A percentile compares a stretch with the other conserved stretches of the same genome.
phyloP scores from a whole-genome alignment of 2,888 invertebrate species.

The Aspidiotus rigidus region DNA sequence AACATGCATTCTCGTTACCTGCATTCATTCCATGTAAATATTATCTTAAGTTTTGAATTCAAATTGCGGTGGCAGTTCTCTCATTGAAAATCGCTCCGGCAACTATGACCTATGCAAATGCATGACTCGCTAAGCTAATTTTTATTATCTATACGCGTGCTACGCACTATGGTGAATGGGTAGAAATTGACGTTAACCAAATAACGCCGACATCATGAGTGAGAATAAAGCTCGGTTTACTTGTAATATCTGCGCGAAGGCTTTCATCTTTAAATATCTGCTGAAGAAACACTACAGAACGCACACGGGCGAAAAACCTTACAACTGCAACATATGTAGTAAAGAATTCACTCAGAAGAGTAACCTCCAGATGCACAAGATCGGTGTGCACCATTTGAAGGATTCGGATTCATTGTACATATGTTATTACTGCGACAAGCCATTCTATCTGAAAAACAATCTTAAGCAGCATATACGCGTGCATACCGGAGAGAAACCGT shows the following conservation, averaged over 20 bases:
- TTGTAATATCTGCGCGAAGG: slow-evolving; percentile 23
- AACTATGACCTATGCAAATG: not conserved
- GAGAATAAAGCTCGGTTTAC: slow-evolving; percentile 16
- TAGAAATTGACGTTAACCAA: not conserved
- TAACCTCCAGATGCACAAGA: slow-evolving; percentile 27
- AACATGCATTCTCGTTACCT: not conserved
- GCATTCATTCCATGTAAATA: not conserved
- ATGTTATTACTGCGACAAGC: slow-evolving; percentile 65
- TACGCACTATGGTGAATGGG: not conserved
- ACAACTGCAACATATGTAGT: slow-evolving; percentile 22
- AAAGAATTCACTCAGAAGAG: slow-evolving; percentile 24
- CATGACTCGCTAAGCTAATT: not conserved
- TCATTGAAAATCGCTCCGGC: not conserved
- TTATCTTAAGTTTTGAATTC: not conserved
- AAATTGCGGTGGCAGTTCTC: not conserved
- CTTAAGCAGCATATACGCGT: slow-evolving; percentile 61
- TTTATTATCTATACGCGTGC: no score
- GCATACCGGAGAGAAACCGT: slow-evolving; percentile 63
- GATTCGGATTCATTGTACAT: slow-evolving; percentile 40
- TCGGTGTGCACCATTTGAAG: slow-evolving; percentile 22
- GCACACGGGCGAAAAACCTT: slow-evolving; percentile 26
- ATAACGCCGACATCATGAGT: slow-evolving; percentile 12
- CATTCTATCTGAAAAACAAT: slow-evolving; percentile 66
- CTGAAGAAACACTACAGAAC: slow-evolving; percentile 28
- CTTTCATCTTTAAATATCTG: slow-evolving; percentile 19